Percentiles rank a stretch among this genome's conserved stretches.
These are phyloP conservation scores for Elymnias hypermnestra DNA, from an alignment of 1,140 invertebrate genomes.

Conservation along the genomic window DNA sequence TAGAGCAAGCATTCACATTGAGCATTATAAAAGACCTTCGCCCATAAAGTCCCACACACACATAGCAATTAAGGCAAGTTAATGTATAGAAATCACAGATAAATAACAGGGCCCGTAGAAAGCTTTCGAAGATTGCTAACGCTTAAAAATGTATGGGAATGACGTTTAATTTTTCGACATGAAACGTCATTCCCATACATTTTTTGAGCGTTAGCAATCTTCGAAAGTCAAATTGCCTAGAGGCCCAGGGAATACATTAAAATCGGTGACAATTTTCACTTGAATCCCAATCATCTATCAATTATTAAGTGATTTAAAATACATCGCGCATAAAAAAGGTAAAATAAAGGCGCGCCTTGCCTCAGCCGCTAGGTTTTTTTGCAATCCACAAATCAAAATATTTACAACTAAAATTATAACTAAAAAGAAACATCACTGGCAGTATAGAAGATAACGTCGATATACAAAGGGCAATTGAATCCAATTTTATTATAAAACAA, in stretches of 20 bases:
- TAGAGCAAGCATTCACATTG: constrained; percentile 17
- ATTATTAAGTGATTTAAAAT: constrained; percentile 2
- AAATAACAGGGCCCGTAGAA: neutral
- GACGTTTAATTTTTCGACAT: too few species aligned
- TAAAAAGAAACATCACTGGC: constrained; percentile 19
- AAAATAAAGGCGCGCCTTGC: constrained; percentile 33
- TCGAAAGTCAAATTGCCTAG: too few species aligned
- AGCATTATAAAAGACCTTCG: constrained; percentile 15
- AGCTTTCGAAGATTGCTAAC: neutral
- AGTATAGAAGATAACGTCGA: constrained; percentile 8
- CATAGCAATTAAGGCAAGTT: constrained; percentile 65
- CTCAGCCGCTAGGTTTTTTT: constrained; percentile 55
- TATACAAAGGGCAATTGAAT: too few species aligned
- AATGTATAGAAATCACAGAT: constrained; percentile 12
- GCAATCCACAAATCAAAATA: constrained; percentile 37
- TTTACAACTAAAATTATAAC: constrained; percentile 46
- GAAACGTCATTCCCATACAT: too few species aligned
- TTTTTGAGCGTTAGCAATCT: too few species aligned
- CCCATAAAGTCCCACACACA: constrained; percentile 29
- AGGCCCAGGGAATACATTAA: too few species aligned
- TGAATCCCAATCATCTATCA: too few species aligned
- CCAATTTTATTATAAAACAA: too few species aligned
- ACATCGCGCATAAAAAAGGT: neutral
- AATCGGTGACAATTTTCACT: neutral
- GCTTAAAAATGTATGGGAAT: too few species aligned